phyloP scores from a whole-genome alignment of 2,113 vertebrate genomes.

The Xyliphius kryptos region DNA sequence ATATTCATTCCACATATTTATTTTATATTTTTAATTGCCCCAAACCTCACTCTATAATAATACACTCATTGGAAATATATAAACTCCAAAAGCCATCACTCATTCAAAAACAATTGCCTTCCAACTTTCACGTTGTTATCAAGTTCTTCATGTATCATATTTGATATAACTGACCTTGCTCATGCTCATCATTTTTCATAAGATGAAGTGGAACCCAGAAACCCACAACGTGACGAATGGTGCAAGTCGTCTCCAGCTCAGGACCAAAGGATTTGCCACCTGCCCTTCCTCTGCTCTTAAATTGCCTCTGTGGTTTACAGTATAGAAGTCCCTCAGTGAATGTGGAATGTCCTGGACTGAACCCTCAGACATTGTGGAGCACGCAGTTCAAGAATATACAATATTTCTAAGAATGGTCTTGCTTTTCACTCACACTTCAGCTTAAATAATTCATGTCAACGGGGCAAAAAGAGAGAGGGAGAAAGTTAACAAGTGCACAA shows the following conservation, averaged over 20 bases:
- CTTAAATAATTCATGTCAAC: constrained; percentile 52
- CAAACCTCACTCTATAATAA: too few relatives aligned
- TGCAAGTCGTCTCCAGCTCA: constrained; percentile 3
- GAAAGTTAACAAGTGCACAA: constrained; percentile 46
- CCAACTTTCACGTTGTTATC: too few relatives aligned
- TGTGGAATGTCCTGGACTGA: constrained; percentile 1
- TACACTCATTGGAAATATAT: too few relatives aligned
- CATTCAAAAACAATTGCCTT: too few relatives aligned
- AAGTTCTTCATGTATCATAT: too few relatives aligned
- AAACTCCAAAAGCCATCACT: too few relatives aligned
- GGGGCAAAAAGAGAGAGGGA: constrained; percentile 34
- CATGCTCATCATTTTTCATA: neutral
- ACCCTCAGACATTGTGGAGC: constrained; percentile 7
- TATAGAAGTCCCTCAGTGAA: neutral
- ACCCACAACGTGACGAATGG: neutral
- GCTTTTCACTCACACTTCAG: constrained; percentile 26
- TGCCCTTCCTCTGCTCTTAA: constrained; percentile 15
- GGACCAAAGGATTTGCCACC: constrained; percentile 2
- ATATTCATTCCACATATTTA: too few relatives aligned
- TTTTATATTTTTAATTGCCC: too few relatives aligned
- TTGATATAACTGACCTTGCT: neutral
- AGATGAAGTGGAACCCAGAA: neutral
- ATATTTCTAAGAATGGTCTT: constrained; percentile 30
- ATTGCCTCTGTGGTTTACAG: constrained; percentile 20
- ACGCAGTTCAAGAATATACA: constrained; percentile 20